A percentile compares a stretch with the other conserved stretches of the same genome.
Evolutionary conservation across 2,113 vertebrate species (phyloP).

Genomic region (Sinosuthora webbiana): DNA sequence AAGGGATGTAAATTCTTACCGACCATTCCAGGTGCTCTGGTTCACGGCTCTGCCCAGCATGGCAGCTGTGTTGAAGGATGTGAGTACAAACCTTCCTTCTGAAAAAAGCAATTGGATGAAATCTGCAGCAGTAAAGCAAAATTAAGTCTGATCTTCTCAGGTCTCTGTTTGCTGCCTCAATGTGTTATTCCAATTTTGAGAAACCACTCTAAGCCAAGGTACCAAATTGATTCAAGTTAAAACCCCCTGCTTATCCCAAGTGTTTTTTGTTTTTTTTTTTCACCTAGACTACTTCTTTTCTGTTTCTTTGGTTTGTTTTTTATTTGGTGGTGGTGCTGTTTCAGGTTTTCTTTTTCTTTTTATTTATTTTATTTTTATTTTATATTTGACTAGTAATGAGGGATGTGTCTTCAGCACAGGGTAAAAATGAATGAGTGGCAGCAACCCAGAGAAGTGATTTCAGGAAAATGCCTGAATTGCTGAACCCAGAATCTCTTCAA

Average conservation of each 20-base stretch:
- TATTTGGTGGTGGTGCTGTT: background rate
- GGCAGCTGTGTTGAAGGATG: background rate
- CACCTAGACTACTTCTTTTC: background rate
- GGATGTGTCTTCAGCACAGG: background rate
- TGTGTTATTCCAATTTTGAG: background rate
- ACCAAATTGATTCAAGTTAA: background rate
- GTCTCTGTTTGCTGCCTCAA: background rate
- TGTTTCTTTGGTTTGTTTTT: background rate
- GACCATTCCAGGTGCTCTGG: background rate
- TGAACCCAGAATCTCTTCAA: background rate
- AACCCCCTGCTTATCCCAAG: background rate
- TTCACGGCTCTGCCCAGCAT: background rate
- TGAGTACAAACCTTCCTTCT: background rate
- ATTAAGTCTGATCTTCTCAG: background rate
- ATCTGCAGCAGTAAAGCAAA: background rate
- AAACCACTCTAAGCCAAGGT: background rate
- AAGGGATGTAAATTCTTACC: too few species aligned
- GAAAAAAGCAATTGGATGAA: background rate
- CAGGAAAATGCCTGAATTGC: background rate
- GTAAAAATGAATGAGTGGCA: background rate
- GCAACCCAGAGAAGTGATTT: background rate
- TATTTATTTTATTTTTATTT: background rate
- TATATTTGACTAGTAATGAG: background rate
- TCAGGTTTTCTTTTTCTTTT: accelerated
- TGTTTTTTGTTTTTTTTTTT: background rate